Evolutionary conservation across 2,888 invertebrate species (phyloP).

Genomic region (Hesperia comma): DNA sequence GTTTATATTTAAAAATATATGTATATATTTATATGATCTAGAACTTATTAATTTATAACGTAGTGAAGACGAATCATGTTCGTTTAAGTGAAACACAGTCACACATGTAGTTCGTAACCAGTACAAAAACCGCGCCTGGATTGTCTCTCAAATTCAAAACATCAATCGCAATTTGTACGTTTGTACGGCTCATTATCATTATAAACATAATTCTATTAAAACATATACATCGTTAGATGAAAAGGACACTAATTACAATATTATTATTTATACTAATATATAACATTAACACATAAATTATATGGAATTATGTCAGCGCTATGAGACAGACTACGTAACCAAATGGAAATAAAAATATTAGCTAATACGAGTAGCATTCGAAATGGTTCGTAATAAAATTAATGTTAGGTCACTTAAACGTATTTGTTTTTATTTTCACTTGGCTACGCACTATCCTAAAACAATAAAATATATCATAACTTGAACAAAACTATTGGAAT

Average conservation of each 20-base stretch:
- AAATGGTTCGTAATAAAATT: too few relatives aligned
- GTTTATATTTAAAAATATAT: constrained; percentile 56
- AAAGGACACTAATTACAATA: constrained; percentile 74
- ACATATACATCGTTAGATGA: constrained; percentile 64
- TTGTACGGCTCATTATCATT: constrained; percentile 56
- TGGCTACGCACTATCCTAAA: constrained; percentile 21
- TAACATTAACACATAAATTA: constrained; percentile 59
- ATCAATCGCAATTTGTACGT: constrained; percentile 44
- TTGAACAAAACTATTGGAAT: neutral
- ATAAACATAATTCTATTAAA: constrained; percentile 66
- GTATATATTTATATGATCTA: constrained; percentile 83
- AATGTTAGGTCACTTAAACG: too few relatives aligned
- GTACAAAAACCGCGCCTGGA: constrained; percentile 50
- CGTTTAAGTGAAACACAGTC: constrained; percentile 45
- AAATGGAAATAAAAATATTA: constrained; percentile 28
- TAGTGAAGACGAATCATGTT: constrained; percentile 51
- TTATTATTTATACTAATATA: constrained; percentile 71
- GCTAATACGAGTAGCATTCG: neutral
- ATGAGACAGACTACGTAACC: constrained; percentile 45
- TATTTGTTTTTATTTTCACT: neutral
- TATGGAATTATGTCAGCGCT: constrained; percentile 42
- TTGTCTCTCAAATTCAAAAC: constrained; percentile 48
- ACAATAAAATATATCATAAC: constrained; percentile 8
- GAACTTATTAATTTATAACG: constrained; percentile 70
- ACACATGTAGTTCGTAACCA: constrained; percentile 50